A percentile compares a stretch with the other conserved stretches of the same genome.
These are phyloP conservation scores for Mnemiopsis leidyi DNA, from an alignment of 37 sponge, comb jelly and placozoan species.

Conservation along the genomic window DNA sequence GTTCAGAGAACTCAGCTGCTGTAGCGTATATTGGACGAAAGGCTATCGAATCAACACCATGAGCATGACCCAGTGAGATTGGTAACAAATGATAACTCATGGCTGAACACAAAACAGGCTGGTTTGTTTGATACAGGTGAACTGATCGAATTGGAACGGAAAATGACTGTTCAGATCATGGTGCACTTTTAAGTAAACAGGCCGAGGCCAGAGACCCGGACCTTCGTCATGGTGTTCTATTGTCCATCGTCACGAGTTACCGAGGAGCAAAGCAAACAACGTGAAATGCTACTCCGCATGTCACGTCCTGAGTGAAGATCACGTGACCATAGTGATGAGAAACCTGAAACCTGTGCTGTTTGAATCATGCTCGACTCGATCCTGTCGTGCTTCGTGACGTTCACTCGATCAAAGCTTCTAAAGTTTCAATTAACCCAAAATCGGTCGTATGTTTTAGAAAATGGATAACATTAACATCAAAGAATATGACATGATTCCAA, in stretches of 20 bases:
- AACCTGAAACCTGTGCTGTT: background rate
- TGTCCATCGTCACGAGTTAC: background rate
- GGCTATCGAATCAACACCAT: background rate
- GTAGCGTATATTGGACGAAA: background rate
- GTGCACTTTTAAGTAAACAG: background rate
- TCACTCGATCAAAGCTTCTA: background rate
- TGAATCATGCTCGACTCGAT: background rate
- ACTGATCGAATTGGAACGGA: background rate
- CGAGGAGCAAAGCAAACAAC: slow-evolving; percentile 6
- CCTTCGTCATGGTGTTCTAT: background rate
- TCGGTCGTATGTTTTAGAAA: background rate
- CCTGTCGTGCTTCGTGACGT: background rate
- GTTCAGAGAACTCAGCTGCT: background rate
- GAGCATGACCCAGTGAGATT: background rate
- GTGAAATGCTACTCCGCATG: background rate
- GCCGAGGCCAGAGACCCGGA: background rate
- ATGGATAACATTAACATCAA: no score
- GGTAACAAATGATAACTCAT: slow-evolving; percentile 31
- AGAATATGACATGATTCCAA: no score
- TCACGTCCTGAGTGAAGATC: background rate
- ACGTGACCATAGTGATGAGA: background rate
- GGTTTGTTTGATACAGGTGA: background rate
- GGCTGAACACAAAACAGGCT: background rate
- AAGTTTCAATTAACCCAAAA: background rate
- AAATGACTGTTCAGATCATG: background rate